phyloP scores from a whole-genome alignment of 2,797 vertebrate genomes.

The Sebastes steindachneri region DNA sequence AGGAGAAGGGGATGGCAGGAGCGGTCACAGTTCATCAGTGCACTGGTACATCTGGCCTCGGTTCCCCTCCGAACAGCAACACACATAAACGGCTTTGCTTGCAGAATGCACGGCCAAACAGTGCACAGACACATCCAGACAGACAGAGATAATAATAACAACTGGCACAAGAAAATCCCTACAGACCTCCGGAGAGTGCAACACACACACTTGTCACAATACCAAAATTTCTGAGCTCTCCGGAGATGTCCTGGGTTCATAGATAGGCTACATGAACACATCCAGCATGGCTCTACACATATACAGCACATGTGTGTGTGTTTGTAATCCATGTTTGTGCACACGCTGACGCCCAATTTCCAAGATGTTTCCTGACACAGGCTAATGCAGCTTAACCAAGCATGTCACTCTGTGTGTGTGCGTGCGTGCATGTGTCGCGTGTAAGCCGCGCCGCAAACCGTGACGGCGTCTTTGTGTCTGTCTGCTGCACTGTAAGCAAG shows the following conservation, averaged over 20 bases:
- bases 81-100: constrained; percentile 46
- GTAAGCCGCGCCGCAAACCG: constrained; percentile 29
- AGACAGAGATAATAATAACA: constrained; percentile 59
- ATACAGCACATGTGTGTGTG: constrained; percentile 2
- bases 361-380: constrained; percentile 61
- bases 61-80: constrained; percentile 44
- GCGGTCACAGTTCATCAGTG: constrained; percentile 83
- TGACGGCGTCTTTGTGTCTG: constrained; percentile 47
- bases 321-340: constrained; percentile 33
- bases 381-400: constrained; percentile 68
- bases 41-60: constrained; percentile 77
- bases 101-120: constrained; percentile 46
- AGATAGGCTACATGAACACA: neutral
- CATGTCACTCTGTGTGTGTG: constrained; percentile 13
- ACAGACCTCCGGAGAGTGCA: constrained; percentile 47
- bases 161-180: constrained; percentile 64
- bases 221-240: constrained; percentile 1
- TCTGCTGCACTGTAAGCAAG: constrained; percentile 50
- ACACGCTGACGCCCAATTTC: constrained; percentile 55
- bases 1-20: constrained; percentile 42
- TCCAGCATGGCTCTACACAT: neutral
- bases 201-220: neutral
- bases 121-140: constrained; percentile 39
- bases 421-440: neutral
- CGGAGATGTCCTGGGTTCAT: neutral